Evolutionary conservation across 2,888 invertebrate species (phyloP), one percentile per base, ranked within the genome.

Genomic region (Carcina quercana): DNA sequence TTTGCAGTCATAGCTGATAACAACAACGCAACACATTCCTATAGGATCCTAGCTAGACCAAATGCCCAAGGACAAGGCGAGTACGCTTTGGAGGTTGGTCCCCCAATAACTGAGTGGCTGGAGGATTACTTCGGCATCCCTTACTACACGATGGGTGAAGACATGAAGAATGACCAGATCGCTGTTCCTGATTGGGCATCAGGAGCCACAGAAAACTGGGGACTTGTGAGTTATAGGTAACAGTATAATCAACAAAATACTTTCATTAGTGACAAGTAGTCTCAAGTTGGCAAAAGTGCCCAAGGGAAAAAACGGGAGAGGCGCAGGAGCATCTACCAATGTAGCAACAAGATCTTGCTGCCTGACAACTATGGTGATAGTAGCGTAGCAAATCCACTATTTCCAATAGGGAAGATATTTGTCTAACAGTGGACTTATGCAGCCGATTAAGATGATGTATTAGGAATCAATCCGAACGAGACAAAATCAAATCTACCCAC

Each of bases 201-300:
- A 19, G 83, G 83, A 22, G 82, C 83, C 12, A 83, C 83, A 13
- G 83, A 83, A 40, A 83, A 83, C 40, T 83, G 83, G 83, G 83
- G 83, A 21, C 48, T 83, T 11, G 83, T 83, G 3, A 72, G 76
- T 26, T 83, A 83, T 45, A 76, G 83, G 83, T 80, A 43, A 15
- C 13, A 13, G 2, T 12, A 4, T 12, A 17, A 17, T 5, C 17
- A 17, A 5, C 17, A 17, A 17, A n/a, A n/a, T n/a, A n/a, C n/a
- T n/a, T n/a, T n/a, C n/a, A n/a, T n/a, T n/a, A n/a, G n/a, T n/a
- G n/a, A n/a, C n/a, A n/a, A n/a, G n/a, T n/a, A n/a, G n/a, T n/a
- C n/a, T n/a, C n/a, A n/a, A n/a, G n/a, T n/a, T n/a, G n/a, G n/a
- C n/a, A n/a, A n/a, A n/a, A n/a, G n/a, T n/a, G n/a, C n/a, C n/a